Base-by-base conservation (phyloP, 2,888 invertebrate genomes). In the Apamea crenata region DNA sequence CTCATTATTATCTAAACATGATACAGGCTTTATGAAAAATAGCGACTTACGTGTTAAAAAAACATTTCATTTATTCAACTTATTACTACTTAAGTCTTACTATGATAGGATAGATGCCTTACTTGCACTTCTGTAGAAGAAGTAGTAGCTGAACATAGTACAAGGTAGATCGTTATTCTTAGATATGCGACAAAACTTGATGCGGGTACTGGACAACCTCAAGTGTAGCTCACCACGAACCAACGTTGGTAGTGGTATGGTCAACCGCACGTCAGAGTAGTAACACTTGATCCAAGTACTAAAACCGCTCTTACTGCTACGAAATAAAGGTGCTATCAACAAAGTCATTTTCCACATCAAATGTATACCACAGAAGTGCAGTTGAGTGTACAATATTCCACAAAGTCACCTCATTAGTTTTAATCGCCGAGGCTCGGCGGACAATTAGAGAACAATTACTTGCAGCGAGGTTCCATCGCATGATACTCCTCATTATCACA, bases 401-500 rank as follows among this genome's bases (percentile, higher is more conserved):
- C 53, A 68, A 81, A 85, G 7, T 68, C 18, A 47, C 63, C 50
- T 81, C 65, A 75, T 77, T 86, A 82, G 44, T 29, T 59, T 29
- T 67, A 86, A 67, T 74, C 47, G 18, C 74, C 50, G 29, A 36
- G 44, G 56, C 53, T 44, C 53, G 8, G 74, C 71, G 53, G n/a
- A 75, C 86, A 75, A 82, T 82, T 84, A 86, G 29, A 75, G 63
- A 86, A 78, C 82, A 78, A 82, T 78, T 74, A 82, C 47, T 69
- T 72, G 86, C 63, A 69, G 68, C 83, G 80, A 83, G 86, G 82
- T 88, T 85, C 85, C 87, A 59, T 59, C 89, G 89, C 87, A 88
- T 90, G 89, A 88, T 86, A 85, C 85, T 71, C 70, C 59, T 87
- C 83, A 84, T 90, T 89, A 89, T 69, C 81, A 69, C 82, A 78